Evolutionary conservation across 2,113 vertebrate species (phyloP).

Genomic region (Mastomys coucha): DNA sequence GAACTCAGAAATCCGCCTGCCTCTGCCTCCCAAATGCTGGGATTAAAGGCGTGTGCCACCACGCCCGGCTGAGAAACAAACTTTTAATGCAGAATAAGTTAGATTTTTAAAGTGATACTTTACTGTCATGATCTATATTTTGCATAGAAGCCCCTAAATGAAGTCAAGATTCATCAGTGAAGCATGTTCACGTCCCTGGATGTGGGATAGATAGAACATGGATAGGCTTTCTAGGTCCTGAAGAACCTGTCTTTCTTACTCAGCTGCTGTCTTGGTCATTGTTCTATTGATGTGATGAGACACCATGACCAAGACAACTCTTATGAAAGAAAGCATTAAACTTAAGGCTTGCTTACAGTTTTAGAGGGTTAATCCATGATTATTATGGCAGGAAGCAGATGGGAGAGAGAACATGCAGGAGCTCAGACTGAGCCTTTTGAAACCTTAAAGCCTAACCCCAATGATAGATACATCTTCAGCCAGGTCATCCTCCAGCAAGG

Average conservation of each 20-base stretch:
- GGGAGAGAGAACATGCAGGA: not conserved
- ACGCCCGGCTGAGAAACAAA: too few species aligned
- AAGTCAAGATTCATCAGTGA: not conserved
- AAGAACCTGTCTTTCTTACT: not conserved
- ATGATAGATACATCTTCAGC: not conserved
- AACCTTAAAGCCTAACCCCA: not conserved
- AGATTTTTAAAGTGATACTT: constrained; percentile 49
- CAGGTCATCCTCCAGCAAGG: not conserved
- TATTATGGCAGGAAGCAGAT: not conserved
- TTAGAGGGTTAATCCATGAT: not conserved
- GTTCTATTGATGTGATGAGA: not conserved
- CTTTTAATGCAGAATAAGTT: constrained; percentile 28
- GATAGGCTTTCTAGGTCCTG: not conserved
- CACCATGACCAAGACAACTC: not conserved
- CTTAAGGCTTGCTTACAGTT: not conserved
- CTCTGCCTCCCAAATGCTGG: too few species aligned
- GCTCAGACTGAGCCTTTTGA: not conserved
- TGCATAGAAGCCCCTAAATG: not conserved
- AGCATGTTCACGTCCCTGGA: not conserved
- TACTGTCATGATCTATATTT: constrained; percentile 4
- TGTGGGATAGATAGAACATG: not conserved
- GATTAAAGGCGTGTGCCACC: too few species aligned
- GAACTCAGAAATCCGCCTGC: too few species aligned
- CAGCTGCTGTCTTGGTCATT: not conserved
- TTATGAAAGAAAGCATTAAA: not conserved